phyloP scores from a whole-genome alignment of 1,140 invertebrate genomes.

The Pseudomyrmex concolor region DNA sequence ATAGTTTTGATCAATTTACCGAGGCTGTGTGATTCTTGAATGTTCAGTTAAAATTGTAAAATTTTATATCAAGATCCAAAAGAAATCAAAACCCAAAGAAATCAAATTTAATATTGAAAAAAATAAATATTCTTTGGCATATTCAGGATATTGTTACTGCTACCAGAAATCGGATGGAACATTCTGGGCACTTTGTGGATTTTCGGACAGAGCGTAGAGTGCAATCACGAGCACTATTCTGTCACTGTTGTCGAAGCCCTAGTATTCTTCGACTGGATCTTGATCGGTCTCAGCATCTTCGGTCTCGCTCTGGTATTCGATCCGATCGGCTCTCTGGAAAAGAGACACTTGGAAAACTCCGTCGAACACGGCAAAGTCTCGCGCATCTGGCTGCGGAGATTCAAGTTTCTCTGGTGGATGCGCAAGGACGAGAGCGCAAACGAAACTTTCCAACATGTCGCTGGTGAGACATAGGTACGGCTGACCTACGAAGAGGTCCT shows the following conservation, averaged over 20 bases:
- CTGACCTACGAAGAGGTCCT: slow-evolving; percentile 64
- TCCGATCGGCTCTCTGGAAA: slow-evolving; percentile 89
- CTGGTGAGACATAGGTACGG: slow-evolving; percentile 87
- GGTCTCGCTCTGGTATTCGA: slow-evolving; percentile 92
- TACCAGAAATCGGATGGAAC: slow-evolving; percentile 92
- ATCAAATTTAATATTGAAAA: background rate
- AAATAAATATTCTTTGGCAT: slow-evolving; percentile 14
- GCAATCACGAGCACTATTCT: slow-evolving; percentile 89
- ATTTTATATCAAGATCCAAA: background rate
- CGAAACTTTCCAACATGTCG: slow-evolving; percentile 93
- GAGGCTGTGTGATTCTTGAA: too few relatives aligned
- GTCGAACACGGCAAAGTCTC: slow-evolving; percentile 85
- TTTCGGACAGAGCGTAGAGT: slow-evolving; percentile 89
- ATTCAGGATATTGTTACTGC: slow-evolving; percentile 88
- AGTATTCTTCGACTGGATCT: slow-evolving; percentile 92
- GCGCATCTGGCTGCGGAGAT: slow-evolving; percentile 89
- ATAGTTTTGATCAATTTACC: too few relatives aligned
- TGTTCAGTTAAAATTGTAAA: too few relatives aligned
- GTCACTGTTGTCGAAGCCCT: slow-evolving; percentile 90
- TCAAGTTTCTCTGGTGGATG: slow-evolving; percentile 93
- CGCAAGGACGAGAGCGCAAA: slow-evolving; percentile 91
- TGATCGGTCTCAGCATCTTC: slow-evolving; percentile 90
- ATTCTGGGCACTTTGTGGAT: slow-evolving; percentile 93
- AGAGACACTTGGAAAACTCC: slow-evolving; percentile 86
- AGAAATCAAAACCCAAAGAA: background rate